Base-by-base conservation (phyloP, 2,888 invertebrate species). In the Flexamia atlantica region DNA sequence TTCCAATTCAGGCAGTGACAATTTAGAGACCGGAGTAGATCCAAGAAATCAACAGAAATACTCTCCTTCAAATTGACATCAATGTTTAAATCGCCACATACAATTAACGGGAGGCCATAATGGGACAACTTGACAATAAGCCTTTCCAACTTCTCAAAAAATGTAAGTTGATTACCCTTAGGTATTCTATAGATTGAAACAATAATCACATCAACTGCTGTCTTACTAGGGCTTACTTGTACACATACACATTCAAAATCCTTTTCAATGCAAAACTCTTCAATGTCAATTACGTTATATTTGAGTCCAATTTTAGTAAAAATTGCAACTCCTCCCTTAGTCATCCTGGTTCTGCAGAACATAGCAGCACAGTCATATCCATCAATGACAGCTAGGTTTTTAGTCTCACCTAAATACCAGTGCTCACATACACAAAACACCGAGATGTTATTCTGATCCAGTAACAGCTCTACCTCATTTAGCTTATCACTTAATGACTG, bases 401-500 rank as follows among this genome's bases (percentile, higher is more conserved):
- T 68, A n/a, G 12, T 30, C 2, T 14, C 28, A 10, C 30, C 68
- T 17, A 30, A 4, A 30, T 32, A 68, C 68, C 53, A 53, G 53
- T 20, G 32, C 32, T 32, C 68, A 30, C 30, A 68, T 14, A 30
- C 28, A 30, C 68, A 68, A 30, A 68, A 68, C 17, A 68, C 68
- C 28, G 28, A 17, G 3, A 68, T 32, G n/a, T 68, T 30, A 30
- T 68, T 30, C 17, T 17, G 17, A 17, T 68, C 1, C 17, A 68
- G 30, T 17, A 68, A 14, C 7, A 68, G 17, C 32, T 68, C 68
- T 7, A 68, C 68, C n/a, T 68, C 68, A 10, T 30, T 9, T 20
- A 7, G n/a, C 30, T 68, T 68, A 68, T 68, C 68, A 14, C 32
- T 17, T 30, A 68, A 68, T 30, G 68, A 30, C 32, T 68, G 68